phyloP scores from a whole-genome alignment of 1,140 invertebrate species.

The Pygmarrhopalites habei region DNA sequence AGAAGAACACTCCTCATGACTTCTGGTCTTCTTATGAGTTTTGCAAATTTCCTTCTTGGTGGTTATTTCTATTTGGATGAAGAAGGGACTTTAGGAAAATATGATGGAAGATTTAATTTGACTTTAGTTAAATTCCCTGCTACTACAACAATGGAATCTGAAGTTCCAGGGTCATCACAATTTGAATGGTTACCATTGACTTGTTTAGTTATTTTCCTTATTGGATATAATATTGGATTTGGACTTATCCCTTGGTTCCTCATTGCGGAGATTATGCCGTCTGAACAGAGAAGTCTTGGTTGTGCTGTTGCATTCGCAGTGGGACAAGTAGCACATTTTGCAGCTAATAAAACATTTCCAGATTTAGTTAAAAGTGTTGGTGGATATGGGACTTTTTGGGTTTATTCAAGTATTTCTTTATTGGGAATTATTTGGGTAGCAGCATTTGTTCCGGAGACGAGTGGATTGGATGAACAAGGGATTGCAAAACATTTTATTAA shows the following conservation, averaged over 20 bases:
- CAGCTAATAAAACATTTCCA: constrained; percentile 65
- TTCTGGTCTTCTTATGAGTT: constrained; percentile 39
- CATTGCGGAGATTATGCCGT: constrained; percentile 27
- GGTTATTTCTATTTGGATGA: constrained; percentile 39
- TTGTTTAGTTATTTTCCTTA: constrained; percentile 37
- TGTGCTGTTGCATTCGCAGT: constrained; percentile 25
- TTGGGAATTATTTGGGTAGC: constrained; percentile 60
- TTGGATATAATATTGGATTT: constrained; percentile 35
- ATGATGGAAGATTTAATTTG: background rate
- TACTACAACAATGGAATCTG: too few relatives aligned
- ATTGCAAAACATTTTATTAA: too few relatives aligned
- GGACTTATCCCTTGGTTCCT: constrained; percentile 43
- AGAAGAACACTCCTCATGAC: constrained; percentile 39
- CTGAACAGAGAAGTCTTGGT: constrained; percentile 18
- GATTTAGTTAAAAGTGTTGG: constrained; percentile 51
- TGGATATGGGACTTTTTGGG: constrained; percentile 57
- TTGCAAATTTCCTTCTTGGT: constrained; percentile 35
- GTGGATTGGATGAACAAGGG: constrained; percentile 26
- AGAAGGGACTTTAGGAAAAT: background rate
- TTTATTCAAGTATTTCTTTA: constrained; percentile 60
- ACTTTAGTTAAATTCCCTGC: too few relatives aligned
- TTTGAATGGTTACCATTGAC: constrained; percentile 40
- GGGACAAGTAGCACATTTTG: constrained; percentile 53
- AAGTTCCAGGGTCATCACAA: constrained; percentile 13
- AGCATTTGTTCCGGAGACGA: constrained; percentile 67